Conservation (phyloP, 1,140 invertebrate genomes). For the Harpegnathos saltator region DNA sequence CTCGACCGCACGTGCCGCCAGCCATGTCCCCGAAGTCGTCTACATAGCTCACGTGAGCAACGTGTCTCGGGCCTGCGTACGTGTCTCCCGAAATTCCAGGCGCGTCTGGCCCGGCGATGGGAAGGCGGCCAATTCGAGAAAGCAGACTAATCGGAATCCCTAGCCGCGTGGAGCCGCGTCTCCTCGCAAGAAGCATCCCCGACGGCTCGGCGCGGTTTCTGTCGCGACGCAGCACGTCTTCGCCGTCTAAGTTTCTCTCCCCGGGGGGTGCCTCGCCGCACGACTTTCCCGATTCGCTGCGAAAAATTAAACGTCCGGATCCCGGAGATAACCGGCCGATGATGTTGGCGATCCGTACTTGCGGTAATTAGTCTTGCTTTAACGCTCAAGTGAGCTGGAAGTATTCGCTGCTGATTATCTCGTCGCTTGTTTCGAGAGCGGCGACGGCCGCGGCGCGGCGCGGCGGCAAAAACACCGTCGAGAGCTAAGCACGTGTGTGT, state of each 20-base stretch:
- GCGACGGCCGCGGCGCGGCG: too few species aligned
- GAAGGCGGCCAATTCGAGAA: slow-evolving; percentile 60
- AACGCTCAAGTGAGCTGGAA: background rate
- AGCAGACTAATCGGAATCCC: slow-evolving; percentile 60
- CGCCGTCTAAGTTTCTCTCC: slow-evolving; percentile 11
- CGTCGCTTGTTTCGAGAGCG: background rate
- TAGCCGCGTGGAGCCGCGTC: background rate
- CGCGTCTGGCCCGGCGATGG: slow-evolving; percentile 53
- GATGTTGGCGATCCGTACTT: background rate
- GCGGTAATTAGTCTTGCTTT: slow-evolving; percentile 48
- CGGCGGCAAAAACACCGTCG: background rate
- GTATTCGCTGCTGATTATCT: slow-evolving; percentile 14
- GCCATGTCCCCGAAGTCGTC: slow-evolving; percentile 47
- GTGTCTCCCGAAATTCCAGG: slow-evolving; percentile 66
- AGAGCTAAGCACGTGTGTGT: too few species aligned
- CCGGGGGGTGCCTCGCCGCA: background rate
- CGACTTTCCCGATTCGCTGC: background rate
- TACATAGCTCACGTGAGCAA: slow-evolving; percentile 67
- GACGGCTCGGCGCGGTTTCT: slow-evolving; percentile 6
- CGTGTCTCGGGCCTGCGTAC: slow-evolving; percentile 60
- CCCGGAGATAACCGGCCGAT: slow-evolving; percentile 12
- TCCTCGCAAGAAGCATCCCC: slow-evolving; percentile 43
- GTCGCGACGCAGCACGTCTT: slow-evolving; percentile 5
- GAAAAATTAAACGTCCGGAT: slow-evolving; percentile 29
- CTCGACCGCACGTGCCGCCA: background rate